These are phyloP conservation scores for Budorcas taxicolor DNA, from an alignment of 2,113 vertebrate genomes.

Conservation along the genomic window DNA sequence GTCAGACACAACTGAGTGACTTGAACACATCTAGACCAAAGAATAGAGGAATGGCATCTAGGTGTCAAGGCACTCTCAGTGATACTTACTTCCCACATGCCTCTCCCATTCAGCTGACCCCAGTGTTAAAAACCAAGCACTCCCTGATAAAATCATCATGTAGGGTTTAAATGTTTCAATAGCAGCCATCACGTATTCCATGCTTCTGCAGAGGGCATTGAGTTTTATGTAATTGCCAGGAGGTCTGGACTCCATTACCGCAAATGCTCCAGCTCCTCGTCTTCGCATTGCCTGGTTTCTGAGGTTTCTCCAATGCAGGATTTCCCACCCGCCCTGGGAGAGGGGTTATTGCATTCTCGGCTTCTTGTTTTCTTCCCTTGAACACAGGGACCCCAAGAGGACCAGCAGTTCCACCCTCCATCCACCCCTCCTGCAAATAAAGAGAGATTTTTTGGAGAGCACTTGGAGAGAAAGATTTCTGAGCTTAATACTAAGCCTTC, in stretches of 20 bases:
- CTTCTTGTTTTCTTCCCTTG: slow-evolving; percentile 82
- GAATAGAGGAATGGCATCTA: neutral
- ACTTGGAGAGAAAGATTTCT: neutral
- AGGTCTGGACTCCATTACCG: slow-evolving; percentile 75
- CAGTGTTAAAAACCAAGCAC: neutral
- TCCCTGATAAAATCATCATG: neutral
- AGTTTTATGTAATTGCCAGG: rapidly evolving
- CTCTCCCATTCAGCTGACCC: neutral
- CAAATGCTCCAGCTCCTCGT: slow-evolving; percentile 84
- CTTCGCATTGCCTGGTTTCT: slow-evolving; percentile 82
- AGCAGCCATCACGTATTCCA: rapidly evolving
- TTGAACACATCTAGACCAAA: neutral
- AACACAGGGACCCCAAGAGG: slow-evolving; percentile 85
- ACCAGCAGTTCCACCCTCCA: slow-evolving; percentile 91
- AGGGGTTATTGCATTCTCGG: slow-evolving; percentile 86
- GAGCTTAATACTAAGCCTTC: neutral
- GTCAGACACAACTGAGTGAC: neutral
- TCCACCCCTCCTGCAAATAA: slow-evolving; percentile 79
- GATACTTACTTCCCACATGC: neutral
- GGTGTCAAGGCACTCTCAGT: neutral
- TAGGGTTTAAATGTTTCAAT: neutral
- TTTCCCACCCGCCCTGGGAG: slow-evolving; percentile 79
- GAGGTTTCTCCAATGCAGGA: slow-evolving; percentile 79
- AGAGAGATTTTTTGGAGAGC: neutral
- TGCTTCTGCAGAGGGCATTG: neutral